Base-by-base conservation (phyloP, 2,113 vertebrate species). In the Capra hircus region DNA sequence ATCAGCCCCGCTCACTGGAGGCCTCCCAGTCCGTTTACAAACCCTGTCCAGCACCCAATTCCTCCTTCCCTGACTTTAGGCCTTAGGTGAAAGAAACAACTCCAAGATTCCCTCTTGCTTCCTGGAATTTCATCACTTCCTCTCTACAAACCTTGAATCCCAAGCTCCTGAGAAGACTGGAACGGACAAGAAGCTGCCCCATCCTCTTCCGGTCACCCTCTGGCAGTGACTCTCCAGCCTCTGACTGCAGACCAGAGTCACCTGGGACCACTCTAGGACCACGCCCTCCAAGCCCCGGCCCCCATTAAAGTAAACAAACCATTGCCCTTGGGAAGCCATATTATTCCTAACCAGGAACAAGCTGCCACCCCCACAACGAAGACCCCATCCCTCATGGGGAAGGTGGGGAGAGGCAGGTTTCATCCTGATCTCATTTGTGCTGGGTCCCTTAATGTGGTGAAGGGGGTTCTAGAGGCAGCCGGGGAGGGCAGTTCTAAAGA, bases 271-370 rank as follows among this genome's bases (percentile, higher is more conserved):
- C 21, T 30, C 53, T 16, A 2, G 1, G 5, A 30, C 40, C 19
- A 7, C 2, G 3, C n/a, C 80, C 25, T 14, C 6, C 17, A 9
- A 0, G 11, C 45, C 67, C 43, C 4, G 0, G 2, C 67, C 64
- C 8, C n/a, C 19, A 40, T 52, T 25, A 23, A 80, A 80, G 30
- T 17, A 48, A 17, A 19, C 21, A 36, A 86, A 83, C 53, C 53
- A 64, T 0, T 27, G 23, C 74, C 64, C 59, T n/a, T 74, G 25
- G 62, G 48, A 64, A 91, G 50, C 27, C 33, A 1, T 11, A 17
- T 48, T 28, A 78, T 77, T 27, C 59, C 59, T 90, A 11, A 43
- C 40, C 5, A 43, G 52, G 28, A 91, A 53, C n/a, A 48, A 88
- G 27, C 40, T 15, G 40, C 23, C 25, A 50, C 57, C 71, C 36